Conservation (phyloP, 2,113 vertebrate species). For the Platanista minor region DNA sequence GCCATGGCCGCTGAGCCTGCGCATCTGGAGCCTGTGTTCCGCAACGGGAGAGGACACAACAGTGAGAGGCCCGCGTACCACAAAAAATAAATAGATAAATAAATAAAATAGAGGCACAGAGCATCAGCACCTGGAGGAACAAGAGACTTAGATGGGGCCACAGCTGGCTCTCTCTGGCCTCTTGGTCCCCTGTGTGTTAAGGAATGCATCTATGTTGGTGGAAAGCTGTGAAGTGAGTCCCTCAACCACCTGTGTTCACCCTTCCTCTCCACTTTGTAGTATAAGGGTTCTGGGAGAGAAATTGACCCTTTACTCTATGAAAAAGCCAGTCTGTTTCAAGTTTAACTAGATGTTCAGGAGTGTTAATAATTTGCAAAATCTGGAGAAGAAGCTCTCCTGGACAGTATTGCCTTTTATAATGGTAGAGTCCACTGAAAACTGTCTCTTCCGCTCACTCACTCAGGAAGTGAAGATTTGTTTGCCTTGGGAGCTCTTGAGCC, state of each 20-base stretch:
- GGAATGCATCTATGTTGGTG: background rate
- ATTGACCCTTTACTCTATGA: background rate
- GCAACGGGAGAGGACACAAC: too few species aligned
- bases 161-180: background rate
- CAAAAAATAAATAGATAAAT: too few species aligned
- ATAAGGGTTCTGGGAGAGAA: background rate
- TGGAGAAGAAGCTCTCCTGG: background rate
- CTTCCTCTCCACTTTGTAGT: background rate
- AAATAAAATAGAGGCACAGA: background rate
- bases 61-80: too few species aligned
- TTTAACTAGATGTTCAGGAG: background rate
- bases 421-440: background rate
- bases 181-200: background rate
- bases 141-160: background rate
- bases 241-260: background rate
- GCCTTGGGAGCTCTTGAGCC: background rate
- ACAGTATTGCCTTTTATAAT: background rate
- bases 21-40: too few species aligned
- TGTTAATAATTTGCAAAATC: background rate
- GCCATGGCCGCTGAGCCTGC: too few species aligned
- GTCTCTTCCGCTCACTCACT: background rate
- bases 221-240: background rate
- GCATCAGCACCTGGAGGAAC: background rate
- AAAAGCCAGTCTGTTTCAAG: conserved; percentile 1
- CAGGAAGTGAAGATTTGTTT: background rate